A percentile compares a stretch with the other conserved stretches of the same genome.
Evolutionary conservation across 2,113 vertebrate genomes (phyloP).

Genomic region (Amphiprion ocellaris): DNA sequence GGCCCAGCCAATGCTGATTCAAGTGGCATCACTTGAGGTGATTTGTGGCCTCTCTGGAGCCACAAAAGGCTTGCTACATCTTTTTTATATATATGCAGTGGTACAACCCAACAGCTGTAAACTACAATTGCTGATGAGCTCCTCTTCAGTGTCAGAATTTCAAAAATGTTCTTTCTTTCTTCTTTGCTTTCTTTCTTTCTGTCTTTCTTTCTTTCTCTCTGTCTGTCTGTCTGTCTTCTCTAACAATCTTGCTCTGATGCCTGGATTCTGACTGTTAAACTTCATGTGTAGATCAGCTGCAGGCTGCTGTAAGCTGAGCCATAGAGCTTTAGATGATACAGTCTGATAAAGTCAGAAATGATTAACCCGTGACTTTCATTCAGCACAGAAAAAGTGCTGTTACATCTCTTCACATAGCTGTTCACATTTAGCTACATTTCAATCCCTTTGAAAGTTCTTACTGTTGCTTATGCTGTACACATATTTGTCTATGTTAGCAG

Average conservation of each 20-base stretch:
- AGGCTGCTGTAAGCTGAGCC: conserved; percentile 7
- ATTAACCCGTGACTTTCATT: conserved; percentile 48
- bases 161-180: too few species aligned
- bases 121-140: neutral
- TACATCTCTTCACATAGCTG: conserved; percentile 11
- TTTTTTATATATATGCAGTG: neutral
- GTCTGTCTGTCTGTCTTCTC: neutral
- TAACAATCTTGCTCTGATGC: neutral
- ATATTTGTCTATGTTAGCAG: neutral
- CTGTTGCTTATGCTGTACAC: neutral
- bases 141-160: neutral
- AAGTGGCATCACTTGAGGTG: neutral
- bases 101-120: neutral
- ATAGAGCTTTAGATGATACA: conserved; percentile 12
- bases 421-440: conserved; percentile 26
- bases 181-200: neutral
- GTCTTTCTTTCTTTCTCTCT: neutral
- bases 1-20: neutral
- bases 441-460: conserved; percentile 10
- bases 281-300: conserved; percentile 10
- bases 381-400: neutral
- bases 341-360: conserved; percentile 26
- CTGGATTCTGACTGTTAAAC: neutral
- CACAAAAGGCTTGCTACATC: neutral
- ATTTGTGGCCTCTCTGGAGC: neutral